phyloP scores from a whole-genome alignment of 2,888 invertebrate genomes.

The Schizotus pectinicornis region DNA sequence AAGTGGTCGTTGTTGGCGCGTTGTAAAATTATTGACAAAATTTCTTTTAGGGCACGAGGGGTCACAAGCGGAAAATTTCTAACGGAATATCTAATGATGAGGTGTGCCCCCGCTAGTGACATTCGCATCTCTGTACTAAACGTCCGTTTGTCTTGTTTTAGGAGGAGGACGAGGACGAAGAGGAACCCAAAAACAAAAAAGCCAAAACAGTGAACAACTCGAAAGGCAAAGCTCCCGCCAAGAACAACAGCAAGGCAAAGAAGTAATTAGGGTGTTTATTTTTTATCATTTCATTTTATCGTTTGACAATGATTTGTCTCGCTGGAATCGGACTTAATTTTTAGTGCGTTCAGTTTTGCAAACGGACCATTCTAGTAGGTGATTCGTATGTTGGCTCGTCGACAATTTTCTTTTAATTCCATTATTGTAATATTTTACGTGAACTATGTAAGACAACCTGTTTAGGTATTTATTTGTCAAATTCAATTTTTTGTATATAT shows the following conservation, averaged over 20 bases:
- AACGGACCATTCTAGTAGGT: conserved; percentile 21
- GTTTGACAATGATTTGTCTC: conserved; percentile 14
- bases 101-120: conserved; percentile 44
- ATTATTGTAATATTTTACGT: conserved; percentile 37
- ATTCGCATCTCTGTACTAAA: conserved; percentile 7
- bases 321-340: conserved; percentile 20
- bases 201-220: conserved; percentile 77
- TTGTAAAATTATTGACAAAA: conserved; percentile 20
- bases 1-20: too few relatives aligned
- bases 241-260: conserved; percentile 67
- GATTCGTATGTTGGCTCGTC: conserved; percentile 14
- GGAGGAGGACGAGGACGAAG: conserved; percentile 75
- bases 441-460: conserved; percentile 34
- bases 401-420: conserved; percentile 32
- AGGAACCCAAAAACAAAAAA: conserved; percentile 77
- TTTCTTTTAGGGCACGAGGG: conserved; percentile 19
- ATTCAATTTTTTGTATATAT: conserved; percentile 53
- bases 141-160: conserved; percentile 50
- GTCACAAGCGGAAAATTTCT: conserved; percentile 51
- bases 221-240: conserved; percentile 71
- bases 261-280: conserved; percentile 58
- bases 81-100: conserved; percentile 44
- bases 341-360: conserved; percentile 24
- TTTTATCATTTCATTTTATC: conserved; percentile 24
- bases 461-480: conserved; percentile 50